phyloP scores from a whole-genome alignment of 2,113 vertebrate genomes.

The Platysternon megacephalum region DNA sequence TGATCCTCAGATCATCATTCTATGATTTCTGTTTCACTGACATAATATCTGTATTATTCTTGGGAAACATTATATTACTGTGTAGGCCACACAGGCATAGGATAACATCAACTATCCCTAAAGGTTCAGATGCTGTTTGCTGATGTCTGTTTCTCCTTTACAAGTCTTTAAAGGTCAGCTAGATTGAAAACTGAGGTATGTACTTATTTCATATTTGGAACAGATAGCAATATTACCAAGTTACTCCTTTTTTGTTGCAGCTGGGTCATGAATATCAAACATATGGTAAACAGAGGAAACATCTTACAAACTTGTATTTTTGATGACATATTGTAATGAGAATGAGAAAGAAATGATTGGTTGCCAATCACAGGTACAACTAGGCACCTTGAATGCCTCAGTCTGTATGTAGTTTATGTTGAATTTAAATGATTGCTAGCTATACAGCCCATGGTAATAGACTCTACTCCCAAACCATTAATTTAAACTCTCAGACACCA shows the following conservation, averaged over 20 bases:
- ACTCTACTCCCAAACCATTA: slow-evolving; percentile 63
- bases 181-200: slow-evolving; percentile 42
- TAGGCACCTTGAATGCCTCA: slow-evolving; percentile 22
- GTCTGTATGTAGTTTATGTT: slow-evolving; percentile 6
- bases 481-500: slow-evolving; percentile 61
- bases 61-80: slow-evolving; percentile 51
- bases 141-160: slow-evolving; percentile 69
- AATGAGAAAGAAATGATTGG: slow-evolving; percentile 35
- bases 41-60: slow-evolving; percentile 50
- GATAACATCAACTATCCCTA: slow-evolving; percentile 42
- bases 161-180: slow-evolving; percentile 65
- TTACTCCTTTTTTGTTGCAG: not conserved
- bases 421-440: slow-evolving; percentile 55
- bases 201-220: slow-evolving; percentile 48
- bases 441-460: slow-evolving; percentile 39
- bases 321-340: slow-evolving; percentile 40
- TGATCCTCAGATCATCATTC: slow-evolving; percentile 70
- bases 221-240: slow-evolving; percentile 7
- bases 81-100: not conserved
- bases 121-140: slow-evolving; percentile 54
- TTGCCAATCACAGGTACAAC: slow-evolving; percentile 33
- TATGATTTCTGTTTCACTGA: slow-evolving; percentile 59
- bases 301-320: slow-evolving; percentile 41
- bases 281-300: slow-evolving; percentile 42
- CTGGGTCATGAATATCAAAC: slow-evolving; percentile 35